Evolutionary conservation across 2,113 vertebrate genomes (phyloP).

Genomic region (Calypte anna): DNA sequence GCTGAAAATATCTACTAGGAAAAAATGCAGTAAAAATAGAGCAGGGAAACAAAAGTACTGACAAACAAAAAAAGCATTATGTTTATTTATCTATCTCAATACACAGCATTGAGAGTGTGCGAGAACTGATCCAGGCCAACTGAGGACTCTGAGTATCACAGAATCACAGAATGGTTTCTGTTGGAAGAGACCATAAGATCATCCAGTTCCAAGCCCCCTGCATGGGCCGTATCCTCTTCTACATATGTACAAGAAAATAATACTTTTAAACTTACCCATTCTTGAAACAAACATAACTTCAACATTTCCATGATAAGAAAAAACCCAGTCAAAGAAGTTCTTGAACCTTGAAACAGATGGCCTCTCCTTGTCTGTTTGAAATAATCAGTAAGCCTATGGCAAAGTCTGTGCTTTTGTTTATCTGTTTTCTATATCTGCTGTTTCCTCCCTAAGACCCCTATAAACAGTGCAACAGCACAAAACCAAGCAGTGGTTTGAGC

Average conservation of each 20-base stretch:
- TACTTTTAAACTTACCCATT: neutral
- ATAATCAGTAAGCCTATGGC: neutral
- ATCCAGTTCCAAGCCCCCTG: too few relatives aligned
- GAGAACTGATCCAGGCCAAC: neutral
- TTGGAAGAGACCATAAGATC: too few relatives aligned
- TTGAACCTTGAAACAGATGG: neutral
- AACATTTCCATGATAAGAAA: neutral
- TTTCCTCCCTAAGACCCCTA: neutral
- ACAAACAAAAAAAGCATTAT: neutral
- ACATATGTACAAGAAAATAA: neutral
- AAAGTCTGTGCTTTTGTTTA: conserved; percentile 17
- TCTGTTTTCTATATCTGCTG: neutral
- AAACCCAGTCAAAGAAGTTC: neutral
- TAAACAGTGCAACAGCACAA: neutral
- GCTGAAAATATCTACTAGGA: neutral
- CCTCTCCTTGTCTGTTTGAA: neutral
- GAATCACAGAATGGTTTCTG: too few relatives aligned
- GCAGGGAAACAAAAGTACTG: neutral
- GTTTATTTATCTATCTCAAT: neutral
- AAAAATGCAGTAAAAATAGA: neutral
- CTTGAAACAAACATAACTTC: neutral
- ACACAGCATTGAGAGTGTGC: neutral
- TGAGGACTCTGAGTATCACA: neutral
- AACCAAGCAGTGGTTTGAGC: neutral
- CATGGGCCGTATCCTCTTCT: neutral